Evolutionary conservation across 2,113 vertebrate species (phyloP).

Genomic region (Otolemur garnettii): DNA sequence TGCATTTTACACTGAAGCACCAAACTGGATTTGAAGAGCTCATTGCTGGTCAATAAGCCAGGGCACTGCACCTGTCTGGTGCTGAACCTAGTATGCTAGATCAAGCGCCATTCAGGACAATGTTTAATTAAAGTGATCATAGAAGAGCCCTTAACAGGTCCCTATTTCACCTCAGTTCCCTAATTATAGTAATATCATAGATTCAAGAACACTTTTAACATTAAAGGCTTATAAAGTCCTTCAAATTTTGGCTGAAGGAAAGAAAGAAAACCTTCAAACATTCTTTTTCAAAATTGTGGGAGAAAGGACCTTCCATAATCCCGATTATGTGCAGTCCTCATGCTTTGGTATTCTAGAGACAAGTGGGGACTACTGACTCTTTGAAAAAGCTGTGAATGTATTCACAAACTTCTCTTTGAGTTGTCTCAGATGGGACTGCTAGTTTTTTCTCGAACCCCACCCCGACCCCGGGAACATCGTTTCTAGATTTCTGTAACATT

Average conservation of each 20-base stretch:
- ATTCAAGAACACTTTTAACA: neutral
- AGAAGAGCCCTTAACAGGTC: neutral
- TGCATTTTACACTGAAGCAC: neutral
- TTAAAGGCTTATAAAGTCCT: neutral
- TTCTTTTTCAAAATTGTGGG: neutral
- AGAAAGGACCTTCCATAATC: neutral
- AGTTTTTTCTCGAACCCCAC: neutral
- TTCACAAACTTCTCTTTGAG: neutral
- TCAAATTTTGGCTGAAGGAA: constrained; percentile 9
- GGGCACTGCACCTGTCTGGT: neutral
- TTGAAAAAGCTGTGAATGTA: neutral
- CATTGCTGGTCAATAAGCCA: neutral
- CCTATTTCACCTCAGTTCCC: neutral
- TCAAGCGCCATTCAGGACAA: neutral
- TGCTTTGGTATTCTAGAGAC: neutral
- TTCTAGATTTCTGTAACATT: neutral
- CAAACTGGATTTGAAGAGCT: neutral
- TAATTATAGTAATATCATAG: no score
- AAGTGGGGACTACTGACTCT: neutral
- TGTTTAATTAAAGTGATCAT: neutral
- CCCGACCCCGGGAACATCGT: neutral
- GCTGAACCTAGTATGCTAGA: neutral
- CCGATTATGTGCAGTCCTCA: neutral
- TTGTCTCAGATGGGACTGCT: neutral
- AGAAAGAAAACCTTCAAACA: constrained; percentile 4